Percentiles rank a stretch among this genome's conserved stretches.
Evolutionary conservation across 2,113 vertebrate genomes (phyloP).

Genomic region (Athene cunicularia): DNA sequence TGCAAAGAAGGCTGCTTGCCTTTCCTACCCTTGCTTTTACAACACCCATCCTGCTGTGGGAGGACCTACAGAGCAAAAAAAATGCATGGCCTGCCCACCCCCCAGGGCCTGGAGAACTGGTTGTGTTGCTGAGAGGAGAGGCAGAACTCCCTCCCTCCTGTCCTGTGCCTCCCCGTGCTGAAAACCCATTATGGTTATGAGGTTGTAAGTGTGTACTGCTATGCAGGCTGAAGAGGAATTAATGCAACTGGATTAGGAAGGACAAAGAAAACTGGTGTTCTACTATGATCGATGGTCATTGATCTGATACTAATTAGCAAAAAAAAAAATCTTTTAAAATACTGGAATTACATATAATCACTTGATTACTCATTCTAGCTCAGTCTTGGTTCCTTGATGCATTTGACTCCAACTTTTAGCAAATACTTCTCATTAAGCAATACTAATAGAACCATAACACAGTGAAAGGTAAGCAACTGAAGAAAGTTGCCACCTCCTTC

Average conservation of each 20-base stretch:
- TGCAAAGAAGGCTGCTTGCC: neutral
- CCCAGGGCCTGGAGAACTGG: neutral
- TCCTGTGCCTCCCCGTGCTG: neutral
- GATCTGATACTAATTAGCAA: conserved; percentile 66
- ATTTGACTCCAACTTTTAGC: neutral
- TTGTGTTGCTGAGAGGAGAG: neutral
- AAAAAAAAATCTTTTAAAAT: conserved; percentile 49
- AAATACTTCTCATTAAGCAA: neutral
- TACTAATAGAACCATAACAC: neutral
- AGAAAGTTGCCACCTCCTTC: neutral
- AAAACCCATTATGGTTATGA: conserved; percentile 9
- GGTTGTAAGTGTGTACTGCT: neutral
- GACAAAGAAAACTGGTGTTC: conserved; percentile 69
- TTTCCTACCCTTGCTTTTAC: neutral
- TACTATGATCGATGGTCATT: conserved; percentile 59
- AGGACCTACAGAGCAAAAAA: neutral
- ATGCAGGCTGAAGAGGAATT: conserved; percentile 60
- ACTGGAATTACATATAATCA: conserved; percentile 58
- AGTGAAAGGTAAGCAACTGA: neutral
- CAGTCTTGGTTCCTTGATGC: neutral
- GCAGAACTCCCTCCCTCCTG: neutral
- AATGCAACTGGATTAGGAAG: conserved; percentile 66
- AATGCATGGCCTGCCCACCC: neutral
- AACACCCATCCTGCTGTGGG: neutral
- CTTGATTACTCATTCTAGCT: conserved; percentile 50